Evolutionary conservation across 2,797 vertebrate genomes (phyloP).

Genomic region (Melanotaenia trifasciata): DNA sequence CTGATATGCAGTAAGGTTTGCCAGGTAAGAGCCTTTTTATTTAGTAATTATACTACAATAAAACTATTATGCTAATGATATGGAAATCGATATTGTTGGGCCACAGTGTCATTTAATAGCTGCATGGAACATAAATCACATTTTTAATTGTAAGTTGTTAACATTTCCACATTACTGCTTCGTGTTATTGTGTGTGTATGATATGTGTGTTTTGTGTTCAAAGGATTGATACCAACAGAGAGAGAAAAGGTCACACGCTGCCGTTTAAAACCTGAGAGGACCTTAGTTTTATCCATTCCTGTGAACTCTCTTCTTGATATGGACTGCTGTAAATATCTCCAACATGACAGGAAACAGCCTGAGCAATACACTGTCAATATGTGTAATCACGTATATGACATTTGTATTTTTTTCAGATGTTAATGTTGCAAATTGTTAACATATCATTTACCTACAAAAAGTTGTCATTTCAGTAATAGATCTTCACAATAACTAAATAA

Average conservation of each 20-base stretch:
- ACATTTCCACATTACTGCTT: slow-evolving; percentile 81
- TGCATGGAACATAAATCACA: slow-evolving; percentile 83
- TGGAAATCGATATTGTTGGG: slow-evolving; percentile 86
- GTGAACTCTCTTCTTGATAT: slow-evolving; percentile 35
- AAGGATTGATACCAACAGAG: slow-evolving; percentile 55
- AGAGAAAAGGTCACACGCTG: slow-evolving; percentile 73
- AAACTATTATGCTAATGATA: slow-evolving; percentile 95
- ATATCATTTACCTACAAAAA: too few species aligned
- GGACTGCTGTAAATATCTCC: slow-evolving; percentile 52
- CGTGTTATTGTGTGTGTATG: slow-evolving; percentile 43
- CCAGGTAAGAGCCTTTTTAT: slow-evolving; percentile 94
- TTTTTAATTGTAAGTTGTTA: slow-evolving; percentile 85
- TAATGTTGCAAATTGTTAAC: not conserved
- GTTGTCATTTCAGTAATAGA: too few species aligned
- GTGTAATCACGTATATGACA: not conserved
- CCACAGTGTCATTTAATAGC: slow-evolving; percentile 80
- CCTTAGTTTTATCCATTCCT: slow-evolving; percentile 46
- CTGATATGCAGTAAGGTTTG: slow-evolving; percentile 91
- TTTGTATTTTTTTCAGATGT: slow-evolving; percentile 1
- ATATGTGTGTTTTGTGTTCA: slow-evolving; percentile 41
- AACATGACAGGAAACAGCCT: slow-evolving; percentile 34
- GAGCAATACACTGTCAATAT: slow-evolving; percentile 12
- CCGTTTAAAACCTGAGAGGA: slow-evolving; percentile 29
- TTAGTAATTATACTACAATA: slow-evolving; percentile 97
- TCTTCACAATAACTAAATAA: too few species aligned